phyloP scores from a whole-genome alignment of 2,888 invertebrate genomes.

The Halictus ligatus region DNA sequence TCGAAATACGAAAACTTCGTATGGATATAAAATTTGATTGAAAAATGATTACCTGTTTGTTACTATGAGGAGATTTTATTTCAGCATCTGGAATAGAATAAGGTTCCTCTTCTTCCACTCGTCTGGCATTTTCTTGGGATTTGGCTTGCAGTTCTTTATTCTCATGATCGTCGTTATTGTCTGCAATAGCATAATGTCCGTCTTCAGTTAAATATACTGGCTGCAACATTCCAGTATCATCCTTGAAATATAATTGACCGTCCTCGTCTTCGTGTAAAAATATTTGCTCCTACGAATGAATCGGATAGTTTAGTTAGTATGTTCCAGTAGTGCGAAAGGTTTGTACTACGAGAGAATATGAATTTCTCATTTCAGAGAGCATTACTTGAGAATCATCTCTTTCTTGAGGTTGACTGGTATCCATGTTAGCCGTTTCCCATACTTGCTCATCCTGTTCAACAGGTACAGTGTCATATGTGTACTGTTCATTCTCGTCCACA shows the following conservation, averaged over 20 bases:
- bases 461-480: constrained; percentile 76
- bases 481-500: constrained; percentile 73
- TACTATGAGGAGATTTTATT: constrained; percentile 55
- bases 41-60: constrained; percentile 68
- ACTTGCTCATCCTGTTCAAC: constrained; percentile 77
- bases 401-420: constrained; percentile 63
- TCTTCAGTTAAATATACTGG: constrained; percentile 82
- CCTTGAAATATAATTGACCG: constrained; percentile 82
- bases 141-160: constrained; percentile 70
- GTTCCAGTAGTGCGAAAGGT: background rate
- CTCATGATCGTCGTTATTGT: constrained; percentile 77
- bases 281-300: constrained; percentile 78
- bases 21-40: background rate
- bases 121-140: constrained; percentile 64
- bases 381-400: constrained; percentile 74
- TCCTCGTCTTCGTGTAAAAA: constrained; percentile 82
- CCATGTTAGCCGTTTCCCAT: constrained; percentile 77
- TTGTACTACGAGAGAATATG: background rate
- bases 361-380: background rate
- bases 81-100: constrained; percentile 77
- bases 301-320: constrained; percentile 1
- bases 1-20: background rate
- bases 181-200: constrained; percentile 82
- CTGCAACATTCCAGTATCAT: constrained; percentile 80
- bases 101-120: constrained; percentile 68